Evolutionary conservation across 2,113 vertebrate genomes (phyloP), one percentile per base, ranked within the genome.

Genomic region (Labeo catla): DNA sequence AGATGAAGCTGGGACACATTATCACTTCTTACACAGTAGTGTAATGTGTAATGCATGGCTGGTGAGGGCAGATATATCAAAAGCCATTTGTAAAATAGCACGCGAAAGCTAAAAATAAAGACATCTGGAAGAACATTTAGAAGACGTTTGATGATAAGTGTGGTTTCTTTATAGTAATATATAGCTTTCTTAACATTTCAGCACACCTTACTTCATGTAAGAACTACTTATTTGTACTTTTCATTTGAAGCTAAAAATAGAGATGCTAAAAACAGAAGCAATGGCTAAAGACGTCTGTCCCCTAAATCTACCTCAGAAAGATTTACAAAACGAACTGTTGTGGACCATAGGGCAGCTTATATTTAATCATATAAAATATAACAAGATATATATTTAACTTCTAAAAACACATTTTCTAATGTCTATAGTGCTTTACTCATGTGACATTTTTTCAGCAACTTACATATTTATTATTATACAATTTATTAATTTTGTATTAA

Each of bases 41-140:
- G 28, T 23, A 70, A 66, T 72, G 68, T 84, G 86, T 59, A 52
- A 59, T 50, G 39, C 54, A 63, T 76, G 76, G 23, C 68, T 66
- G 15, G 43, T 43, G 28, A 16, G 68, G 23, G 54, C 10, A 80
- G 6, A n/a, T 49, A 74, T 49, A 43, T 81, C 47, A 81, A 84
- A 85, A 81, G 68, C 70, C 36, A 66, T 63, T 82, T 15, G 34
- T 59, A 5, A 21, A 12, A 36, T 45, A 21, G 76, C 59, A 72
- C 2, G 2, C 8, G 11, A 72, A 72, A 16, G 36, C 68, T 72
- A 43, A 72, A 72, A 70, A 8, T 16, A 3, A 34, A 59, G 8
- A 59, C 8, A 1, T 39, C 3, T 59, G 57, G 57, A n/a, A 59
- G 57, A 19, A 70, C 81, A 81, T 3, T 73, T 59, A 82, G 70